Base-by-base conservation (phyloP, 2,888 invertebrate genomes). In the Priocnemis perturbator region DNA sequence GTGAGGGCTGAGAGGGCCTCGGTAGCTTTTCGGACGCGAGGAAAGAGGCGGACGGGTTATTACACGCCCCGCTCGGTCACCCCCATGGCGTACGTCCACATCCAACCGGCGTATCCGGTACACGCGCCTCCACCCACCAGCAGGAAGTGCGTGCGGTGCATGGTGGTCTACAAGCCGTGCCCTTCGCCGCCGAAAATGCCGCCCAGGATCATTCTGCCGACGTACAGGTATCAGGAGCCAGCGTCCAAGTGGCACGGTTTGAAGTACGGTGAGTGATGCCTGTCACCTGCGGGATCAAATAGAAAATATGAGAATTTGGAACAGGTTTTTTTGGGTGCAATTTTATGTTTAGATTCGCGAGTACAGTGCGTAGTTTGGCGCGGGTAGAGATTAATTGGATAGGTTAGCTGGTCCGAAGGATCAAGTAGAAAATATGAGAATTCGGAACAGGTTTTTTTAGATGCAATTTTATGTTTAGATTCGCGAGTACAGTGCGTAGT, bases 1-100 rank as follows among this genome's bases (percentile, higher is more conserved):
- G 26, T 26, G 26, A 26, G 26, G 26, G 26, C 2, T 26, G 26
- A 26, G 26, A 5, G 26, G 2, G 26, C 3, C 26, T 3, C 2
- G 3, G 26, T 3, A 5, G 26, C 5, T 26, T 3, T 3, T 2
- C 3, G 26, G 26, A 3, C 26, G 61, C 75, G 80, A 5, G 69
- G 69, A n/a, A 77, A 74, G 53, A 77, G 81, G 61, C 82, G 81
- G 60, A 70, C 81, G 64, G 79, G 78, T 73, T 74, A 81, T 65
- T 81, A 81, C 75, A 67, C 75, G 59, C 69, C 68, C 4, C 74
- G 73, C 26, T 64, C 76, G 11, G 75, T n/a, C 56, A 81, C 70
- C 68, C 87, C 87, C n/a, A 81, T 85, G 80, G 87, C 87, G 9
- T 87, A 85, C 62, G 86, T 88, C 66, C 85, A 87, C 70, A 87